Conservation (phyloP, 1,140 invertebrate species). For the Phthorimaea operculella region DNA sequence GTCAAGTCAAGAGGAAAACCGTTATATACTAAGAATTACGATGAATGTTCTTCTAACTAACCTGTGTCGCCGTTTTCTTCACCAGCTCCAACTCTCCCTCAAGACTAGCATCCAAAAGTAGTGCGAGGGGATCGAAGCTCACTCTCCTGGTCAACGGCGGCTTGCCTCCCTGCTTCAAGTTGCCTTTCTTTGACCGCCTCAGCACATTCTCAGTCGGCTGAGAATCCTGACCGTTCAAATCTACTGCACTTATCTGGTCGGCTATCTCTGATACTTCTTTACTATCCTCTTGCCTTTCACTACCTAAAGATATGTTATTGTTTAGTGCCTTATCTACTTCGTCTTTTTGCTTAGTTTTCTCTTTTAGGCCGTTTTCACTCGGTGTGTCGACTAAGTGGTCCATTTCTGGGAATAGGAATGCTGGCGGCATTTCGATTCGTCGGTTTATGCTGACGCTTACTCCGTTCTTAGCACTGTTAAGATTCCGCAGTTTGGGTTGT, state of each 20-base stretch:
- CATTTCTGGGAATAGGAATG: constrained; percentile 82
- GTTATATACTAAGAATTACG: neutral
- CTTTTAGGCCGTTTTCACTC: constrained; percentile 47
- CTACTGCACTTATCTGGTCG: constrained; percentile 62
- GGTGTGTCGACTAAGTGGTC: constrained; percentile 59
- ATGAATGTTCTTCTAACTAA: constrained; percentile 44
- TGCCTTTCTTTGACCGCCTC: constrained; percentile 78
- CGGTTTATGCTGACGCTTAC: constrained; percentile 77
- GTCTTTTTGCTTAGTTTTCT: constrained; percentile 48
- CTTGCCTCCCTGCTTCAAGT: constrained; percentile 77
- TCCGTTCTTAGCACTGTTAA: constrained; percentile 64
- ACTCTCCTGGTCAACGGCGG: constrained; percentile 83
- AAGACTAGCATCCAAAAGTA: constrained; percentile 95
- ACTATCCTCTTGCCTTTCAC: constrained; percentile 60
- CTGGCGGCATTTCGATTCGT: constrained; percentile 83
- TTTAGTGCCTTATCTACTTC: constrained; percentile 53
- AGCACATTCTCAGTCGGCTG: constrained; percentile 69
- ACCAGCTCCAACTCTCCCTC: constrained; percentile 98
- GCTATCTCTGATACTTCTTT: constrained; percentile 65
- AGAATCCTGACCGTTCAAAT: constrained; percentile 67
- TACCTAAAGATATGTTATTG: constrained; percentile 50
- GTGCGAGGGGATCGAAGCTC: constrained; percentile 96
- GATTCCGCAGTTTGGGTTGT: constrained; percentile 77
- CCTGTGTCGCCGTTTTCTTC: constrained; percentile 93
- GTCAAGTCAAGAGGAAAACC: no score